Conservation (phyloP, 2,888 invertebrate genomes). For the Arge pagana region DNA sequence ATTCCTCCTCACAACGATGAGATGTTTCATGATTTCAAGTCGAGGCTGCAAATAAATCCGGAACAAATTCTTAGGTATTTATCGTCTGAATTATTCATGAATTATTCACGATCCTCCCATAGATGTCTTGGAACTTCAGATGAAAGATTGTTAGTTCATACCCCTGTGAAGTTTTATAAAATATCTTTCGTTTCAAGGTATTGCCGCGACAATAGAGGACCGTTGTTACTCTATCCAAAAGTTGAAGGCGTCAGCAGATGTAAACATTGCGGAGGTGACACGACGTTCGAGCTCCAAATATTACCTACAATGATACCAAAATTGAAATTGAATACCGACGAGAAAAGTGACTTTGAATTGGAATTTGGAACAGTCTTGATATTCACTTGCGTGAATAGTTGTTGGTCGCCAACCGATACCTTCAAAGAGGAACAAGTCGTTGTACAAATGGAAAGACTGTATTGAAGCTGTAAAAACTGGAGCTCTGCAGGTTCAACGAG, state of each 20-base stretch:
- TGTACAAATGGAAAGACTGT: conserved; percentile 73
- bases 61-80: conserved; percentile 80
- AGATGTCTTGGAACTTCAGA: no score
- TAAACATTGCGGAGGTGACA: conserved; percentile 71
- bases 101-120: background rate
- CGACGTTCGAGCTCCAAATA: conserved; percentile 82
- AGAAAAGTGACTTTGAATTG: conserved; percentile 59
- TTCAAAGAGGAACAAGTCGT: conserved; percentile 73
- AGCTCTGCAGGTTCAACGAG: no score
- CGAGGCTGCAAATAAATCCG: conserved; percentile 74
- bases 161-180: background rate
- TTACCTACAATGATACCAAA: conserved; percentile 79
- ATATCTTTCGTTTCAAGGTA: conserved; percentile 66
- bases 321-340: conserved; percentile 63
- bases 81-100: conserved; percentile 15
- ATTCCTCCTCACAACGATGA: conserved; percentile 81
- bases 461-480: no score
- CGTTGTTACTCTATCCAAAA: conserved; percentile 72
- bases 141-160: no score
- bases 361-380: conserved; percentile 88
- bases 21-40: conserved; percentile 79
- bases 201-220: conserved; percentile 68
- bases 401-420: conserved; percentile 76
- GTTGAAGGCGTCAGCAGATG: conserved; percentile 62
- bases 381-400: conserved; percentile 82